A percentile compares a stretch with the other conserved stretches of the same genome.
These are phyloP conservation scores for Garrulus glandarius DNA, from an alignment of 2,797 vertebrate species.

Conservation along the genomic window DNA sequence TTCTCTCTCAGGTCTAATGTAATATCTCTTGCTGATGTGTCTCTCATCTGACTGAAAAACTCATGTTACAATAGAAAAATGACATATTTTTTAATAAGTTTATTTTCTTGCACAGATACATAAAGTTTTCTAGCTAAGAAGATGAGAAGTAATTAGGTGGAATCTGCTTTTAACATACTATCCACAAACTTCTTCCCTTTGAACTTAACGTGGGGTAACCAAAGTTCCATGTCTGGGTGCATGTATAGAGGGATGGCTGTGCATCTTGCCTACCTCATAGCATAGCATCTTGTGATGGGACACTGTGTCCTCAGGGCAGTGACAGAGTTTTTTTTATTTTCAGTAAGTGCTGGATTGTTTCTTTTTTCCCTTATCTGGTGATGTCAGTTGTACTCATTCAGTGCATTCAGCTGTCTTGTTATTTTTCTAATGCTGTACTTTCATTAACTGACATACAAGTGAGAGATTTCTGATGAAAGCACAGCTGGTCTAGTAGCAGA, in stretches of 20 bases:
- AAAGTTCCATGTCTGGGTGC: not conserved
- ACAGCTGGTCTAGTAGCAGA: not conserved
- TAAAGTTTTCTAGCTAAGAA: not conserved
- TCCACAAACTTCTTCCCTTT: not conserved
- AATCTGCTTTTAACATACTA: not conserved
- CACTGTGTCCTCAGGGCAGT: not conserved
- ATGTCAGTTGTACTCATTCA: not conserved
- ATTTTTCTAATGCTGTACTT: not conserved
- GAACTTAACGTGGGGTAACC: not conserved
- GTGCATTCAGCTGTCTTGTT: not conserved
- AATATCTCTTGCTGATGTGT: not conserved
- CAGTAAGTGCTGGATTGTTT: not conserved
- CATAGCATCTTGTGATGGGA: not conserved
- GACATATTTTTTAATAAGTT: not conserved
- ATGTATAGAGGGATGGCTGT: not conserved
- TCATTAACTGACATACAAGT: not conserved
- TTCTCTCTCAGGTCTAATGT: not conserved
- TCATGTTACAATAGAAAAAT: not conserved
- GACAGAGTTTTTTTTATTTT: not conserved
- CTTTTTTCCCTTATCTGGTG: not conserved
- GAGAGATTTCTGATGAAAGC: not conserved
- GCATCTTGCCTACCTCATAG: not conserved
- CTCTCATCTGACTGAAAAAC: not conserved
- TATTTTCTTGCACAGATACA: not conserved
- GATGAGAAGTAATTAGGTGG: not conserved